Evolutionary conservation across 2,888 invertebrate species (phyloP).

Genomic region (Hartigia nigra): DNA sequence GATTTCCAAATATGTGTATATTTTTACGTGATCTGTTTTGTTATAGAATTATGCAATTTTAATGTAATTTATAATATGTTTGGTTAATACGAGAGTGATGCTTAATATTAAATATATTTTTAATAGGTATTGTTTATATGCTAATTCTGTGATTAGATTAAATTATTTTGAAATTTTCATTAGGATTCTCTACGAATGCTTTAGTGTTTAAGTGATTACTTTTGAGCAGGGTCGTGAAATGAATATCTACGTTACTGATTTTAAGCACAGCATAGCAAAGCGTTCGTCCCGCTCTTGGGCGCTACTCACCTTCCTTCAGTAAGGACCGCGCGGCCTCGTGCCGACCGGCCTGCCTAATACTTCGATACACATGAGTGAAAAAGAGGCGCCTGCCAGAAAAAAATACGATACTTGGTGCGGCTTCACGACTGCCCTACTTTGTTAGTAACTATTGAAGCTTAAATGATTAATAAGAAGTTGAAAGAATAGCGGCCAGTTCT

Average conservation of each 20-base stretch:
- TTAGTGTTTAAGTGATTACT: background rate
- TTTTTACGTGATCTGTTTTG: background rate
- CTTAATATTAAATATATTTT: background rate
- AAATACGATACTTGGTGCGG: slow-evolving; percentile 12
- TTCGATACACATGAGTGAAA: slow-evolving; percentile 26
- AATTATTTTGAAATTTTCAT: background rate
- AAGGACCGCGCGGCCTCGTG: slow-evolving; percentile 43
- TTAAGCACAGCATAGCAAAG: slow-evolving; percentile 41
- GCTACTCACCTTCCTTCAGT: slow-evolving; percentile 36
- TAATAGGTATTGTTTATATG: background rate
- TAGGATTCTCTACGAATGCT: background rate
- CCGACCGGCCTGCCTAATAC: slow-evolving; percentile 45
- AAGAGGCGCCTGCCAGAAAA: slow-evolving; percentile 28
- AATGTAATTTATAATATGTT: background rate
- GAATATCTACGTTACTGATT: slow-evolving; percentile 37
- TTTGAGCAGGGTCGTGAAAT: background rate
- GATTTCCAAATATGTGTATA: background rate
- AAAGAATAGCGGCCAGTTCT: background rate
- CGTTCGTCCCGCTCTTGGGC: slow-evolving; percentile 40
- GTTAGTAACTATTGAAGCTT: background rate
- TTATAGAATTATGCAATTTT: background rate
- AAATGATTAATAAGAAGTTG: background rate
- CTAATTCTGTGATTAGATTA: background rate
- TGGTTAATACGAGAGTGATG: background rate
- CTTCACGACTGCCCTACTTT: background rate